Base-by-base conservation (phyloP, 2,797 vertebrate species). In the Alca torda region DNA sequence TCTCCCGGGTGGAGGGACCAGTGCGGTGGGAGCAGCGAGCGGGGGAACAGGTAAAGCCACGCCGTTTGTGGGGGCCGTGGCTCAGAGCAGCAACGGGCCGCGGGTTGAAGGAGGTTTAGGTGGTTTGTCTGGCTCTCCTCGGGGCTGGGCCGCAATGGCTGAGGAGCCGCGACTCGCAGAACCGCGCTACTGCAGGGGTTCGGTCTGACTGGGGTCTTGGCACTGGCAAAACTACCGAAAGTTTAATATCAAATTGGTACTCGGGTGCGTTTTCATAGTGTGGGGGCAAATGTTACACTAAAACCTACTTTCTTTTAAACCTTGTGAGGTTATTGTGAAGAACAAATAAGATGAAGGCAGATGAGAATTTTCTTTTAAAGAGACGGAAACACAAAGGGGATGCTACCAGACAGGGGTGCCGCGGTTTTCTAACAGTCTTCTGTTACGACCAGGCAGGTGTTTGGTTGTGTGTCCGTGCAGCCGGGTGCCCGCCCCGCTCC, bases 41-140 rank as follows among this genome's bases (percentile, higher is more conserved):
- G 5, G 31, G 75, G 39, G 19, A 21, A 6, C 35, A 9, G 74
- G 0, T 3, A 3, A 5, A 28, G 41, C 48, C 30, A 2, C 5
- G 3, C 37, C 4, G 21, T 20, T 28, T 4, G 15, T 17, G 5
- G 39, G 13, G 65, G 54, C 1, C 3, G 7, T 18, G 48, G 20
- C 56, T 6, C 11, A 12, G 26, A 6, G 9, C 48, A 39, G 57
- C 41, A 9, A 8, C 3, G 5, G 48, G 18, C 48, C 54, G 15
- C 0, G 6, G 39, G 41, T 16, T 61, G 16, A 9, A 3, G 2
- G 6, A 15, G 74, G 3, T 33, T 23, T 19, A 4, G 1, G 10
- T 12, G 19, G 6, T n/a, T 16, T 35, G 28, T 13, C 39, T 30
- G 3, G 1, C 14, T 39, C 74, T 60, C 12, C 16, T 4, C 64